These are phyloP conservation scores for Andrena camellia DNA, from an alignment of 2,888 invertebrate species.

Conservation along the genomic window DNA sequence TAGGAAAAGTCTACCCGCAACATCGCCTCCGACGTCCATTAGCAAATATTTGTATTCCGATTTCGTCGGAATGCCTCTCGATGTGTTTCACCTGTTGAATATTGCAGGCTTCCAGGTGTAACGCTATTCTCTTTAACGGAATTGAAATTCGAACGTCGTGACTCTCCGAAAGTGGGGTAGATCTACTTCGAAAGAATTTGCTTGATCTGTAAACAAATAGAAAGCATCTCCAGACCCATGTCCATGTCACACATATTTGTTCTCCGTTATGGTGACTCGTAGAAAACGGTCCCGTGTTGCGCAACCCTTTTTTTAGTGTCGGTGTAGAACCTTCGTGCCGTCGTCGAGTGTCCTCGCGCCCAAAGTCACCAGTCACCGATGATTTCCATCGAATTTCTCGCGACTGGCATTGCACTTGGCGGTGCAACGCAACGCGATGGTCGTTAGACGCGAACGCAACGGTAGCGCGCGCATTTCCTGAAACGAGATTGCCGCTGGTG, in stretches of 20 bases:
- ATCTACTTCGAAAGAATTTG: not conserved
- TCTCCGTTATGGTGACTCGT: not conserved
- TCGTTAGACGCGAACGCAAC: slow-evolving; percentile 8
- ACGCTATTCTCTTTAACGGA: not conserved
- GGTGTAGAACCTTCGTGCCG: no score
- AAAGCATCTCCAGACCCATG: not conserved
- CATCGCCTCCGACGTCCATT: slow-evolving; percentile 27
- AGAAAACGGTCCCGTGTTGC: not conserved
- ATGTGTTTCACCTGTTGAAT: slow-evolving; percentile 50
- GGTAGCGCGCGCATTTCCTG: slow-evolving; percentile 63
- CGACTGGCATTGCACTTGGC: slow-evolving; percentile 11
- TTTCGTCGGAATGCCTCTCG: slow-evolving; percentile 8
- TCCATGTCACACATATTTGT: not conserved
- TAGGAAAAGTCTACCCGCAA: slow-evolving; percentile 32
- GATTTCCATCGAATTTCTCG: slow-evolving; percentile 15
- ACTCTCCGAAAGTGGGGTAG: not conserved
- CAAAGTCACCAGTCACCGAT: not conserved
- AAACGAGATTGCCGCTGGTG: slow-evolving; percentile 62
- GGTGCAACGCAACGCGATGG: not conserved
- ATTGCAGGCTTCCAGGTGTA: not conserved
- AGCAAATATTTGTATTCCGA: slow-evolving; percentile 52
- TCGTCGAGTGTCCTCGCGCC: no score
- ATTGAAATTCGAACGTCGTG: not conserved
- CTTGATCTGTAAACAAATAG: no score
- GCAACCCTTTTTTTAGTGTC: no score